Base-by-base conservation (phyloP, 2,888 invertebrate genomes). In the Aelia acuminata region DNA sequence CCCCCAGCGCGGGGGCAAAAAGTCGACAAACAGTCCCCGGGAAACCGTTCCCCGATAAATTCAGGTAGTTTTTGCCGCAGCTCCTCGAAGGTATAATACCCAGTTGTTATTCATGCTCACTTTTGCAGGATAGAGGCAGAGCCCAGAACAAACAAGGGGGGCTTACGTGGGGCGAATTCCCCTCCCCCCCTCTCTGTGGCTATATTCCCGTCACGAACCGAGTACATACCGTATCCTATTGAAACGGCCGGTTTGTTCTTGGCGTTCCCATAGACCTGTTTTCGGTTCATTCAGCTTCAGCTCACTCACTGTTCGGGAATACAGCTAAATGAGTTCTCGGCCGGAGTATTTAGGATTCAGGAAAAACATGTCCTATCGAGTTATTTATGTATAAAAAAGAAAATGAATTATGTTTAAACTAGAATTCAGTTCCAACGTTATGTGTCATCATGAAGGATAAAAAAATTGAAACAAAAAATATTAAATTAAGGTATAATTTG, bases 81-180 rank as follows among this genome's bases (percentile, higher is more conserved):
- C 57, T 39, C 53, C 53, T 47, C 57, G 85, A 49, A 26, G 86
- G 86, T 22, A 75, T 86, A 86, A 86, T 86, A 53, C 86, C 57
- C 86, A n/a, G 57, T 86, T 86, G 86, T 86, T 86, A 86, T 86
- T 86, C 86, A 86, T 86, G 86, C 86, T 86, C 86, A 86, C 63
- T 86, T 86, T 86, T 86, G 57, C 86, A 22, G 39, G 26, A 18
- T 20, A 35, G 50, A 85, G 85, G 50, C 35, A 39, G 63, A 63
- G 39, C 53, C 57, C n/a, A 31, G 86, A n/a, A 43, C 86, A 86
- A 86, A 86, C 86, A 63, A 86, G 57, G 15, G 20, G 57, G 57
- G n/a, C 47, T 86, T 63, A 86, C 86, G 86, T 86, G 86, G 86
- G 18, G 20, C 26, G 86, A 86, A 86, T 86, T 57, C 39, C 47